Percentiles rank a stretch among this genome's conserved stretches.
Evolutionary conservation across 2,888 invertebrate species (phyloP).

Genomic region (Trissolcus brochymenae): DNA sequence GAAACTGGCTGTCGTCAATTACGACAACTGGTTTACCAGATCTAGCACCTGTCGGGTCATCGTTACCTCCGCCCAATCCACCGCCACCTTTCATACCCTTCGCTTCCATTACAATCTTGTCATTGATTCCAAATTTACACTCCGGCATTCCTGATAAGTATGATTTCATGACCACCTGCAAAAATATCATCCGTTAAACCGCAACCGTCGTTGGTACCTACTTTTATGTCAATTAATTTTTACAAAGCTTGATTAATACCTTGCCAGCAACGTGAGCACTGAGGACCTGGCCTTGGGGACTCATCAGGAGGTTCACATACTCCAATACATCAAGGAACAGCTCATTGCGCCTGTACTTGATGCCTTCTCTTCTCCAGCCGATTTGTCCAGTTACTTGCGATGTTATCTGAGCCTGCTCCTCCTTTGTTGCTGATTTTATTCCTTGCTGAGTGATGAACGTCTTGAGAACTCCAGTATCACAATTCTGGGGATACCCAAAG

Average conservation of each 20-base stretch:
- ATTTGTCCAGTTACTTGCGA: constrained; percentile 98
- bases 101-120: constrained; percentile 99
- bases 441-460: constrained; percentile 99
- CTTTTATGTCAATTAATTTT: not conserved
- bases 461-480: constrained; percentile 98
- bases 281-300: constrained; percentile 98
- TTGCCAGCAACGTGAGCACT: constrained; percentile 99
- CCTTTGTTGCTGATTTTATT: constrained; percentile 98
- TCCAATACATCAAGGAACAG: constrained; percentile 98
- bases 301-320: constrained; percentile 99
- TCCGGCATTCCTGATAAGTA: constrained; percentile 99
- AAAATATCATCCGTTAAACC: not conserved
- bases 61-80: constrained; percentile 80
- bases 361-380: constrained; percentile 99
- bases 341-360: constrained; percentile 99
- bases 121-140: constrained; percentile 99
- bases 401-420: constrained; percentile 99
- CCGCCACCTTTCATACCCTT: constrained; percentile 85
- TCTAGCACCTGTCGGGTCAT: constrained; percentile 84
- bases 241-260: constrained; percentile 60
- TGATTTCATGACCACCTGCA: constrained; percentile 97
- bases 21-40: constrained; percentile 99
- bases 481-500: constrained; percentile 99
- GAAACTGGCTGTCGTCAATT: constrained; percentile 99
- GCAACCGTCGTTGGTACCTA: not conserved